phyloP scores from a whole-genome alignment of 2,888 invertebrate species.

The Eueremaeus valkanovi region DNA sequence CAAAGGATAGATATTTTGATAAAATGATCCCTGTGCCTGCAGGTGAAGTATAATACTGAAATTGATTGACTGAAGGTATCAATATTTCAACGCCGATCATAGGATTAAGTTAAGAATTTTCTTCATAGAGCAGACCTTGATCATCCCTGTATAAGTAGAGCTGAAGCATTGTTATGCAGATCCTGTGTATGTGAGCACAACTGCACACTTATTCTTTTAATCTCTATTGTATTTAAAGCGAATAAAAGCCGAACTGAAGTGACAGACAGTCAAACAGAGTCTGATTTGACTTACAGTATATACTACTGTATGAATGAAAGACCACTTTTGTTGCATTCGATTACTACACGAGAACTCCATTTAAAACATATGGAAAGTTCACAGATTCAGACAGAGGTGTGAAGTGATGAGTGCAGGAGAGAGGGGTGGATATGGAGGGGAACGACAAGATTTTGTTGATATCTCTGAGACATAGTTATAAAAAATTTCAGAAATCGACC shows the following conservation, averaged over 20 bases:
- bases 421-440: neutral
- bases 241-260: neutral
- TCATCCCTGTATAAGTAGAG: neutral
- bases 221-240: slow-evolving; percentile 18
- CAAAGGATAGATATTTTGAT: no score
- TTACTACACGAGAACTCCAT: slow-evolving; percentile 39
- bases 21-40: no score
- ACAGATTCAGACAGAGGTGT: slow-evolving; percentile 11
- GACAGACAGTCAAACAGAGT: neutral
- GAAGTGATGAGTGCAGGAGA: neutral
- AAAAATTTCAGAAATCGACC: neutral
- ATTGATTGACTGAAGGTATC: no score
- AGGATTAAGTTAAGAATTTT: no score
- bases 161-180: neutral
- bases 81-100: no score
- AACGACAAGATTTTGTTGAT: neutral
- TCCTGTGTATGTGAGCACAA: neutral
- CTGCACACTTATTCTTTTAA: slow-evolving; percentile 21
- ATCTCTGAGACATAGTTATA: neutral
- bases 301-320: neutral
- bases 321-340: slow-evolving; percentile 15
- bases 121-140: neutral
- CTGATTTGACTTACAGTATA: neutral
- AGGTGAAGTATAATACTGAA: no score
- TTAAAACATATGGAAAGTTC: slow-evolving; percentile 43